Percentiles rank a stretch among this genome's conserved stretches.
phyloP scores from a whole-genome alignment of 1,140 invertebrate species.

The Triops longicaudatus region DNA sequence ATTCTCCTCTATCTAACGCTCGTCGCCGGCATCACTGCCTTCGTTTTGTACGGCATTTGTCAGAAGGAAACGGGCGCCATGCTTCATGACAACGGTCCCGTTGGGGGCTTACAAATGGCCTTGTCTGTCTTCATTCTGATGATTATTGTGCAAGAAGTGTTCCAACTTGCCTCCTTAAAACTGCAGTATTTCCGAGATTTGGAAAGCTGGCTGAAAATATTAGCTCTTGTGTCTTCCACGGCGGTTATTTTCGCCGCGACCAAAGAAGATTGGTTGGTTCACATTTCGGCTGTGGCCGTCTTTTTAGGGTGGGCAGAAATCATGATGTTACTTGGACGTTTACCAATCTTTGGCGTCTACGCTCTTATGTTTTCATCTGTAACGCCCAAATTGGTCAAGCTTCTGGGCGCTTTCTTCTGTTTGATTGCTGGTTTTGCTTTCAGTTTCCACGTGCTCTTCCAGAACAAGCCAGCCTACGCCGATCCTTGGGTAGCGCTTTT shows the following conservation, averaged over 20 bases:
- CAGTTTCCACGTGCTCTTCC: slow-evolving; percentile 46
- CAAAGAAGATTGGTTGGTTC: slow-evolving; percentile 40
- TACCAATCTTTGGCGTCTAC: slow-evolving; percentile 45
- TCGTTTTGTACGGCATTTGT: slow-evolving; percentile 24
- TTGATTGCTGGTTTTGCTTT: slow-evolving; percentile 49
- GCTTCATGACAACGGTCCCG: background rate
- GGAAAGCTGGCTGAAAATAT: slow-evolving; percentile 44
- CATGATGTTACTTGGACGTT: slow-evolving; percentile 45
- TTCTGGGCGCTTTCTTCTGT: slow-evolving; percentile 45
- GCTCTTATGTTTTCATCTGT: slow-evolving; percentile 47
- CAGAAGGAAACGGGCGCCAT: background rate
- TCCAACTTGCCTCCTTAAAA: slow-evolving; percentile 41
- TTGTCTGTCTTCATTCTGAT: slow-evolving; percentile 24
- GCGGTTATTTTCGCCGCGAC: slow-evolving; percentile 25
- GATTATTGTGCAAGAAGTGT: slow-evolving; percentile 39
- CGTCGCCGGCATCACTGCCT: slow-evolving; percentile 34
- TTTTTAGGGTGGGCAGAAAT: slow-evolving; percentile 47
- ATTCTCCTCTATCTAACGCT: slow-evolving; percentile 42
- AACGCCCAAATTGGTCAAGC: slow-evolving; percentile 44
- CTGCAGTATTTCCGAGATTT: slow-evolving; percentile 41
- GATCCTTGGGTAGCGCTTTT: slow-evolving; percentile 42
- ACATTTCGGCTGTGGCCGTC: slow-evolving; percentile 44
- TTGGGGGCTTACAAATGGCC: slow-evolving; percentile 42
- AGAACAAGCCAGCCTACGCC: slow-evolving; percentile 39
- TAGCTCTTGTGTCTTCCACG: slow-evolving; percentile 24